Evolutionary conservation across 2,797 vertebrate genomes (phyloP).

Genomic region (Siniperca scherzeri): DNA sequence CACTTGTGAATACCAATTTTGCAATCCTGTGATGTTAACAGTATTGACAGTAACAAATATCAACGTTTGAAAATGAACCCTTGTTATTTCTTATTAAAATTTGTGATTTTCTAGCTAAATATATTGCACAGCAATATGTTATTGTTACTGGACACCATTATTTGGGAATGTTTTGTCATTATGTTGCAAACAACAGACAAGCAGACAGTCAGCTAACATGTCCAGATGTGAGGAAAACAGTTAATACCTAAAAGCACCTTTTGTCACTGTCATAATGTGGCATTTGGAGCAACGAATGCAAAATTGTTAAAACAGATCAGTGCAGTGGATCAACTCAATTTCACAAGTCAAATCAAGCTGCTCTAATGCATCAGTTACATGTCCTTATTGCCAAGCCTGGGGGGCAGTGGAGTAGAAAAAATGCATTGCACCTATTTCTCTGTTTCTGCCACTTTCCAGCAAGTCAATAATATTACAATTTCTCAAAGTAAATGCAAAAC

Average conservation of each 20-base stretch:
- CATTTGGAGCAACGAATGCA: slow-evolving; percentile 40
- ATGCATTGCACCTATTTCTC: slow-evolving; percentile 50
- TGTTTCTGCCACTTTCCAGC: slow-evolving; percentile 56
- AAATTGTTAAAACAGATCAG: slow-evolving; percentile 61
- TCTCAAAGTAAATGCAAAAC: slow-evolving; percentile 77
- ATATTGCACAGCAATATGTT: not conserved
- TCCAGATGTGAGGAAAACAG: slow-evolving; percentile 52
- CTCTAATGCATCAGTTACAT: slow-evolving; percentile 54
- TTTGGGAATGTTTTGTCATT: not conserved
- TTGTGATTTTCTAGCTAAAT: not conserved
- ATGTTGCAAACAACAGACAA: slow-evolving; percentile 1
- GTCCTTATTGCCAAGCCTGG: slow-evolving; percentile 44
- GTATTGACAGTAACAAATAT: not conserved
- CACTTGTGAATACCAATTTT: not conserved
- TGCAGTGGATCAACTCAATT: slow-evolving; percentile 53
- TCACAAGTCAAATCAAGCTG: slow-evolving; percentile 59
- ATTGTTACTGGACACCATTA: not conserved
- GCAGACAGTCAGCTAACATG: slow-evolving; percentile 20
- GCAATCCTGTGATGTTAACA: not conserved
- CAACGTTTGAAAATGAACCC: not conserved
- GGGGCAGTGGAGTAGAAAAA: slow-evolving; percentile 51
- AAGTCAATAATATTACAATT: slow-evolving; percentile 79
- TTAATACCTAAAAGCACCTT: slow-evolving; percentile 49
- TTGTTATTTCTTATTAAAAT: not conserved
- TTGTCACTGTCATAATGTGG: slow-evolving; percentile 45